Percentiles rank a stretch among this genome's conserved stretches.
Evolutionary conservation across 1,140 invertebrate species (phyloP).

Genomic region (Zaprionus lachaisei): DNA sequence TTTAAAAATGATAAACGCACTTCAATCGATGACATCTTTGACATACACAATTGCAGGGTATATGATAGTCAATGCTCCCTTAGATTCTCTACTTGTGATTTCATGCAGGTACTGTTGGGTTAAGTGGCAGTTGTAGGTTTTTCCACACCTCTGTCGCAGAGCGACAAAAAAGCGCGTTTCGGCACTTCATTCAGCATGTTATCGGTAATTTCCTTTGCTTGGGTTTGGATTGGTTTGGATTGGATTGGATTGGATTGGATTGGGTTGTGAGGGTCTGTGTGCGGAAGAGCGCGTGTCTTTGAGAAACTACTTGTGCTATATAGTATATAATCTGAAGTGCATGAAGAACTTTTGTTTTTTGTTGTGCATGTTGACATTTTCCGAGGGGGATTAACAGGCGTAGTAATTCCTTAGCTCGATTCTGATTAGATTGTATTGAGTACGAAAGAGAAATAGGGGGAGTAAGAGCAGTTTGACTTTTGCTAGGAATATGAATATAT

Average conservation of each 20-base stretch:
- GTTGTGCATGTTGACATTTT: conserved; percentile 6
- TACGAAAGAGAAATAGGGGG: not conserved
- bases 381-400: not conserved
- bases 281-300: not conserved
- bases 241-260: not conserved
- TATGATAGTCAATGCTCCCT: not conserved
- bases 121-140: not conserved
- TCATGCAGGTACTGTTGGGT: not conserved
- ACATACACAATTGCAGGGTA: not conserved
- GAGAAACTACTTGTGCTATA: not conserved
- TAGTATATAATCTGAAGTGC: conserved; percentile 19
- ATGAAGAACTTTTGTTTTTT: not conserved
- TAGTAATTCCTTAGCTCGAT: not conserved
- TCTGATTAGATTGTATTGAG: conserved; percentile 23
- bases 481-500: no score
- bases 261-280: not conserved
- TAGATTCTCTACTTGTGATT: not conserved
- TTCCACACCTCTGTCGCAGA: not conserved
- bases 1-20: conserved; percentile 1
- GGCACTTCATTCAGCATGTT: conserved; percentile 8
- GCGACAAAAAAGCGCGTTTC: not conserved
- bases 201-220: not conserved
- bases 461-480: not conserved
- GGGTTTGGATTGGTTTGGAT: no score
- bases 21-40: not conserved